Base-by-base conservation (phyloP, 1,140 invertebrate species). In the Bombus haemorrhoidalis region DNA sequence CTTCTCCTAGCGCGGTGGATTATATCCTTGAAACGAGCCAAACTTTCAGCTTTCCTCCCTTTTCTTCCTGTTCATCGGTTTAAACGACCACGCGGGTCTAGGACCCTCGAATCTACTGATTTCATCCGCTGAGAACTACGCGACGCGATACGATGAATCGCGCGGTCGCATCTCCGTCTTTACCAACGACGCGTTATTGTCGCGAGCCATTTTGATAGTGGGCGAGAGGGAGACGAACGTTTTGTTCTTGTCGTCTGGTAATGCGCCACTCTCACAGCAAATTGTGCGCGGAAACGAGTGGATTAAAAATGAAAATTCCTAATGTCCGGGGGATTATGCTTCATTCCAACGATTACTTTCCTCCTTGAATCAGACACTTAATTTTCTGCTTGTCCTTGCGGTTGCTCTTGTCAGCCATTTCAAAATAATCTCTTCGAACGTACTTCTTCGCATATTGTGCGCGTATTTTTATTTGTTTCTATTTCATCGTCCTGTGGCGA, bases 221-320 rank as follows among this genome's bases (percentile, higher is more conserved):
- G 39, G 22, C 34, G 34, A 83, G 32, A 66, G 66, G 64, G 68
- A 18, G 68, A 5, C 6, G 37, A 22, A 22, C 25, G 68, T 79
- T 76, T 85, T 72, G 53, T 85, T 71, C 82, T 62, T 84, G 62
- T 83, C 73, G 81, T 2, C 37, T n/a, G 74, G 64, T 83, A 85
- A 85, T 85, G 83, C 83, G 83, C 83, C 76, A 72, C 76, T 85
- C 76, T 71, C 74, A 22, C 39, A 22, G 53, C 82, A 62, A 79
- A 79, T 84, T 79, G 82, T 76, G 13, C 75, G 22, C 43, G 64
- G 82, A 59, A 62, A 79, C 83, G 66, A 85, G 83, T 47, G 83
- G 77, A 80, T 85, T 85, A 85, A 85, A 85, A 85, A 85, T 85
- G 83, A 85, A 85, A 85, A 85, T 85, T 85, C 83, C 68, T 85